Conservation (phyloP, 1,140 invertebrate genomes). For the Leguminivora glycinivorella region DNA sequence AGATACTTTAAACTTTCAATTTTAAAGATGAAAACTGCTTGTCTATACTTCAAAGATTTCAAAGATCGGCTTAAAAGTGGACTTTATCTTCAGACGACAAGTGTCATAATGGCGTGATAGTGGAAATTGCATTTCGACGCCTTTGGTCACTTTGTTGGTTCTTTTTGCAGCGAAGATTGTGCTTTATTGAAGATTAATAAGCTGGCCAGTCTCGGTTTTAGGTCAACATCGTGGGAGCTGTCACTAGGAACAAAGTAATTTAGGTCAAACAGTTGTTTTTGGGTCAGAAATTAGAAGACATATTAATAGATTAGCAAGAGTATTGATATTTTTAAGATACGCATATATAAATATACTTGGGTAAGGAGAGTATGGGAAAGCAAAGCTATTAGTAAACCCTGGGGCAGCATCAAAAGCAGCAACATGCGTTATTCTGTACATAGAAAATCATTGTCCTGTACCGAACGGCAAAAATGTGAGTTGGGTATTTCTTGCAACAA, state of each 20-base stretch:
- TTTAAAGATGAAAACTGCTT: constrained; percentile 1
- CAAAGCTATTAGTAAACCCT: not conserved
- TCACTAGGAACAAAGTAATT: constrained; percentile 4
- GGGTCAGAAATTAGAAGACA: not conserved
- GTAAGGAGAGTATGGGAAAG: not conserved
- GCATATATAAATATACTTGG: not conserved
- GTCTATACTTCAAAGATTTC: not conserved
- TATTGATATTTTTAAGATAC: not conserved
- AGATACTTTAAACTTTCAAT: not conserved
- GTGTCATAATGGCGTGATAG: not conserved
- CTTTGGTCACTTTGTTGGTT: constrained; percentile 8
- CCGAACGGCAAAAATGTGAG: too few species aligned
- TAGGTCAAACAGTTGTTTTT: not conserved
- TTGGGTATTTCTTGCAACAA: too few species aligned
- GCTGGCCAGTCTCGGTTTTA: constrained; percentile 1
- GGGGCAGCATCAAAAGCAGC: not conserved
- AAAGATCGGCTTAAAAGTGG: not conserved
- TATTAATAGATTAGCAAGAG: not conserved
- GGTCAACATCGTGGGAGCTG: constrained; percentile 8
- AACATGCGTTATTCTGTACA: not conserved
- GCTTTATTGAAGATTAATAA: not conserved
- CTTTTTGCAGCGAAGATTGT: not conserved
- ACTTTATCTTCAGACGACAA: not conserved
- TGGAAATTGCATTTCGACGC: constrained; percentile 5
- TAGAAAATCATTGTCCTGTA: too few species aligned